A percentile compares a stretch with the other conserved stretches of the same genome.
These are phyloP conservation scores for Melipona quadrifasciata DNA, from an alignment of 1,140 invertebrate species.

Conservation along the genomic window DNA sequence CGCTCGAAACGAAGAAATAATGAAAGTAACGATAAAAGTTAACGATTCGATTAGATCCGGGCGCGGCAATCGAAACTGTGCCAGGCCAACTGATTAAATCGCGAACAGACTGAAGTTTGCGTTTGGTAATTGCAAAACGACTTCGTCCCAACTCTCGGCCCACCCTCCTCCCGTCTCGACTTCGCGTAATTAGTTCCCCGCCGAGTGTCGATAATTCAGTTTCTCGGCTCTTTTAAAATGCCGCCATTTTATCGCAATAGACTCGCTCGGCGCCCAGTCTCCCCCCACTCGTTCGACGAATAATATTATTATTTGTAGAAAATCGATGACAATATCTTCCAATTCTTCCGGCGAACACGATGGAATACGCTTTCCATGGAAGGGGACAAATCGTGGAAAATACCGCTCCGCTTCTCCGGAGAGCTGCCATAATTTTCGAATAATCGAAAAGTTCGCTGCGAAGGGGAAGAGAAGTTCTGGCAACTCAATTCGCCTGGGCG, in stretches of 20 bases:
- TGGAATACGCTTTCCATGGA: background rate
- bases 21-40: background rate
- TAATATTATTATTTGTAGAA: background rate
- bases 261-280: background rate
- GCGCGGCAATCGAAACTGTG: background rate
- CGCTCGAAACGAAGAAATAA: background rate
- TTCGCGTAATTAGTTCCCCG: background rate
- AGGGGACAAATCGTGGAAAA: background rate
- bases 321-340: background rate
- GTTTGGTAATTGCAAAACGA: slow-evolving; percentile 13
- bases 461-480: slow-evolving; percentile 26
- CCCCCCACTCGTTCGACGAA: background rate
- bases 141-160: background rate
- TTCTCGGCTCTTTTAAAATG: background rate
- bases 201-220: slow-evolving; percentile 21
- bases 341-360: background rate
- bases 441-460: slow-evolving; percentile 53
- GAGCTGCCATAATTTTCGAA: slow-evolving; percentile 48
- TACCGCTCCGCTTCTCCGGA: background rate
- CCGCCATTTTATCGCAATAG: background rate
- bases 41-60: slow-evolving; percentile 9
- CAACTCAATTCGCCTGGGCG: slow-evolving; percentile 46
- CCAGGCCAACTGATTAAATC: background rate
- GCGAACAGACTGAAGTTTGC: slow-evolving; percentile 4
- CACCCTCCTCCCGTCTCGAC: background rate